A percentile compares a stretch with the other conserved stretches of the same genome.
phyloP scores from a whole-genome alignment of 2,113 vertebrate genomes.

The Syrrhaptes paradoxus region DNA sequence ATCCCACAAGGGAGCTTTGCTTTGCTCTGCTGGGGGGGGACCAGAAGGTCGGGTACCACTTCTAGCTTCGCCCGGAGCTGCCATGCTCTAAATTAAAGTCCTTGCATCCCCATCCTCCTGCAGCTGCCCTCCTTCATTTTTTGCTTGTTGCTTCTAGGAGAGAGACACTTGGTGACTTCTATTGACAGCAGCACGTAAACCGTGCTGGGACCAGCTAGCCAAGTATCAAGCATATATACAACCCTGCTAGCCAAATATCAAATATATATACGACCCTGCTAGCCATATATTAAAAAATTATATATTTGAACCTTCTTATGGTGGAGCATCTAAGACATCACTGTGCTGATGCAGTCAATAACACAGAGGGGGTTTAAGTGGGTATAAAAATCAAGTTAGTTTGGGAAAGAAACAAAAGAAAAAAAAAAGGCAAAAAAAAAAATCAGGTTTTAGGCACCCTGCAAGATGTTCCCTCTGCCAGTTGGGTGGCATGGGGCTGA shows the following conservation, averaged over 20 bases:
- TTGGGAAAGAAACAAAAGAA: not conserved
- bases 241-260: accelerated
- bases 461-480: not conserved
- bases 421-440: no score
- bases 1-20: not conserved
- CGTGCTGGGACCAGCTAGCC: accelerated
- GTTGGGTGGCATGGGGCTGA: not conserved
- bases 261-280: accelerated
- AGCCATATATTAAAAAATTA: no score
- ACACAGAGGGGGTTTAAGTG: not conserved
- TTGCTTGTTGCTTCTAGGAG: not conserved
- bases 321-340: accelerated
- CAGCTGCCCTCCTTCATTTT: not conserved
- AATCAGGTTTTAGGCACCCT: accelerated
- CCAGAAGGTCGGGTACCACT: not conserved
- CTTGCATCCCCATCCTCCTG: not conserved
- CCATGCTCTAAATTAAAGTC: not conserved
- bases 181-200: not conserved
- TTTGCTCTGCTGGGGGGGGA: not conserved
- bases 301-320: accelerated
- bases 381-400: accelerated
- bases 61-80: not conserved
- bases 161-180: not conserved
- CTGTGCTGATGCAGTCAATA: accelerated
- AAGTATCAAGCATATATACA: accelerated